Conservation (phyloP, 2,113 vertebrate species). For the Panthera leo region DNA sequence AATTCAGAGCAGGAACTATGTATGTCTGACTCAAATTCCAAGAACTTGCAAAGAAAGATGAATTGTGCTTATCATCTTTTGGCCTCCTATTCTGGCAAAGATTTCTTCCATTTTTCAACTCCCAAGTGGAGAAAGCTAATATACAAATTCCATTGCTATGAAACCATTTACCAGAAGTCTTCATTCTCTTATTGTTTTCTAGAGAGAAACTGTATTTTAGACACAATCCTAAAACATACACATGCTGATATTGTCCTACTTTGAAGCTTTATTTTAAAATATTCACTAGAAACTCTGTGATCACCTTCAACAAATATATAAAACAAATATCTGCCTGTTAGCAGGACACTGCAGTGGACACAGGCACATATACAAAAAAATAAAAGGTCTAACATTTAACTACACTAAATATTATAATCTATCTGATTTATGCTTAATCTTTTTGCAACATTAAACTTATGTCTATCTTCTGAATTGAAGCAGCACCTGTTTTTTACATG, state of each 20-base stretch:
- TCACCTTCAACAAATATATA: background rate
- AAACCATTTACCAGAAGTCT: constrained; percentile 67
- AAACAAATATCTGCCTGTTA: constrained; percentile 40
- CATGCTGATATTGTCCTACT: background rate
- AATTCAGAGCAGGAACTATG: constrained; percentile 16
- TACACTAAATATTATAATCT: constrained; percentile 9
- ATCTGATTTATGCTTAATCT: background rate
- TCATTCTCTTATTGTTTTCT: constrained; percentile 46
- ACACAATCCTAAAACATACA: constrained; percentile 33
- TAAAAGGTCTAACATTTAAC: constrained; percentile 18
- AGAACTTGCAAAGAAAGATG: constrained; percentile 45
- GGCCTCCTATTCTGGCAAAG: constrained; percentile 28
- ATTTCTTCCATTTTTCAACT: constrained; percentile 51
- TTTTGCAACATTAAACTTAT: background rate
- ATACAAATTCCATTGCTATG: constrained; percentile 56
- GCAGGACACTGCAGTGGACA: background rate
- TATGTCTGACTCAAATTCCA: constrained; percentile 23
- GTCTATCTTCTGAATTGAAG: constrained; percentile 27
- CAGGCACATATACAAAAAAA: constrained; percentile 18
- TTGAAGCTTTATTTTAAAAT: constrained; percentile 42
- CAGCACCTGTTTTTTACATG: background rate
- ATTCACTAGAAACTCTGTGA: background rate
- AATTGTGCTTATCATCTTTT: constrained; percentile 50
- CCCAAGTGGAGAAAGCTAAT: constrained; percentile 44
- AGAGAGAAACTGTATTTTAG: constrained; percentile 13